Percentiles rank a stretch among this genome's conserved stretches.
Conservation (phyloP, 64 coral and sea anemone genomes). For the Pocillopora damicornis region DNA sequence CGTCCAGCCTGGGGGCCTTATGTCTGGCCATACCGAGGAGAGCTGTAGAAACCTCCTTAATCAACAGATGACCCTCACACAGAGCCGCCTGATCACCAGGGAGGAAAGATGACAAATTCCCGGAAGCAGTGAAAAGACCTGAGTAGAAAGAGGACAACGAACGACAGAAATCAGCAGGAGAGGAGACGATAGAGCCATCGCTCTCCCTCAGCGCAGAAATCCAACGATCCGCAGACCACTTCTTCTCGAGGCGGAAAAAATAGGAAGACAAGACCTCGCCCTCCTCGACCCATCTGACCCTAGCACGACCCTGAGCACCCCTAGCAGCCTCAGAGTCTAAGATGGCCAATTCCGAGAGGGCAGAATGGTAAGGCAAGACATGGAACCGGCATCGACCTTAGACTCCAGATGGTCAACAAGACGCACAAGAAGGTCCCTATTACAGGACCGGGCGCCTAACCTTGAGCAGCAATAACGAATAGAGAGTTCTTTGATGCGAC, state of each 20-base stretch:
- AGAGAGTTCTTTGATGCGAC: no score
- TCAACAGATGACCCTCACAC: not conserved
- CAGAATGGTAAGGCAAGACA: no score
- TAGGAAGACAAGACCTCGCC: conserved; percentile 48
- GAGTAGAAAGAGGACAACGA: no score
- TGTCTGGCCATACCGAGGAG: conserved; percentile 8
- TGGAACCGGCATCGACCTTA: no score
- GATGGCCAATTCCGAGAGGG: not conserved
- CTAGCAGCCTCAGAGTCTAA: conserved; percentile 15
- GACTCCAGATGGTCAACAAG: no score
- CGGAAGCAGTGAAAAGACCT: no score
- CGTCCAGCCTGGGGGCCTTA: conserved; percentile 31
- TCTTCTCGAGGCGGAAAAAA: conserved; percentile 30
- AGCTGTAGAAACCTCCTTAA: not conserved
- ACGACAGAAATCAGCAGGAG: no score
- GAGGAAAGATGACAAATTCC: no score
- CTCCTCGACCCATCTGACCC: conserved; percentile 51
- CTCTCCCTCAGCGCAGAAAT: not conserved
- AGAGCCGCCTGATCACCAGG: no score
- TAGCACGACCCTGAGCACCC: conserved; percentile 27
- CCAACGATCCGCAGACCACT: not conserved
- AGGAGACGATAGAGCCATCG: not conserved
- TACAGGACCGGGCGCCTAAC: no score
- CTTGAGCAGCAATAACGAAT: no score
- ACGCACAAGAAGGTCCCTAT: no score